A percentile compares a stretch with the other conserved stretches of the same genome.
phyloP scores from a whole-genome alignment of 1,140 invertebrate species.

The Telenomus remus region DNA sequence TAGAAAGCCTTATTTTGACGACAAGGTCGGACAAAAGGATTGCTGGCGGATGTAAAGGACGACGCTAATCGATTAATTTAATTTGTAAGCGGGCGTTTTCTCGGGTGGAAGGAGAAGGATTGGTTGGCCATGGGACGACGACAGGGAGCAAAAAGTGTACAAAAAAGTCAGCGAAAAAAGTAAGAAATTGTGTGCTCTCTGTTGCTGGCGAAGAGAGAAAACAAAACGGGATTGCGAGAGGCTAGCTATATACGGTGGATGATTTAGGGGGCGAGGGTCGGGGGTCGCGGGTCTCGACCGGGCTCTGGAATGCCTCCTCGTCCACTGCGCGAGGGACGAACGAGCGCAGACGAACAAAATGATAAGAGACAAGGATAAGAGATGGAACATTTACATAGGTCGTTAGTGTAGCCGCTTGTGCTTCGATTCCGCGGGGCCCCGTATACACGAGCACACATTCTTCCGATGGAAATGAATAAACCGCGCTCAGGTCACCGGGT shows the following conservation, averaged over 20 bases:
- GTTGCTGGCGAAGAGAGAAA: constrained; percentile 43
- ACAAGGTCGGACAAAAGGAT: too few species aligned
- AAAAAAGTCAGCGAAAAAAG: constrained; percentile 22
- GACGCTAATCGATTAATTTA: constrained; percentile 13
- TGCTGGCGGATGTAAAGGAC: background rate
- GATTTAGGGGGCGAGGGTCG: constrained; percentile 74
- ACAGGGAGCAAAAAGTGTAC: constrained; percentile 26
- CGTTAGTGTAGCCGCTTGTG: constrained; percentile 63
- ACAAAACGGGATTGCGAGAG: constrained; percentile 44
- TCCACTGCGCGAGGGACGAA: constrained; percentile 29
- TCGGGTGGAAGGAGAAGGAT: constrained; percentile 4
- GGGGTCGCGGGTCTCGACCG: constrained; percentile 72
- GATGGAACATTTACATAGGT: constrained; percentile 73
- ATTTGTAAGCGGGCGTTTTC: constrained; percentile 23
- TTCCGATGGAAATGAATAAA: constrained; percentile 47
- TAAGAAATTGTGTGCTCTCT: constrained; percentile 33
- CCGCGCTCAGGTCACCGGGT: constrained; percentile 40
- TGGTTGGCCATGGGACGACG: constrained; percentile 18
- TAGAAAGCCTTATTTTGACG: too few species aligned
- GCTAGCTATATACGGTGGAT: constrained; percentile 63
- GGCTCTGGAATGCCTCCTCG: constrained; percentile 71
- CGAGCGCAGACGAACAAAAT: constrained; percentile 60
- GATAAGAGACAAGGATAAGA: constrained; percentile 73
- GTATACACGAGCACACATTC: constrained; percentile 39
- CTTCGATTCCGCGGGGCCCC: constrained; percentile 47